Base-by-base conservation (phyloP, 2,797 vertebrate genomes). In the Mallotus villosus region DNA sequence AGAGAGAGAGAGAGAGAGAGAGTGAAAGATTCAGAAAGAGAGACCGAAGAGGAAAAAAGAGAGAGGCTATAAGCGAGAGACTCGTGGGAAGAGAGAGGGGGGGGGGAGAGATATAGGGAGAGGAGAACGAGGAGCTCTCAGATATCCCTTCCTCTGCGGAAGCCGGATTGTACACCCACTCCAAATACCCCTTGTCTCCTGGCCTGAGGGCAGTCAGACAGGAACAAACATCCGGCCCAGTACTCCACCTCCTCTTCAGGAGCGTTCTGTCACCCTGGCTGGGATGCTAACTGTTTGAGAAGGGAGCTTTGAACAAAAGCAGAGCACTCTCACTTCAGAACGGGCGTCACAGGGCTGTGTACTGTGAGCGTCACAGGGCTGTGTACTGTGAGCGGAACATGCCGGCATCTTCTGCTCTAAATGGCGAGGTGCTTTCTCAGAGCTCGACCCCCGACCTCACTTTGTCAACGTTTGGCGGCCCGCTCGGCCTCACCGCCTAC, bases 401-500 rank as follows among this genome's bases (percentile, higher is more conserved):
- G 3, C 27, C n/a, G 57, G 41, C n/a, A 46, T 66, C 32, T 32
- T 12, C 16, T 29, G 17, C 12, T 27, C 16, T 17, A 25, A 29
- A 67, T 8, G 3, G 25, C 49, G 25, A 37, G n/a, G 3, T 21
- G 53, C 21, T 68, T 68, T 37, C 0, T 4, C 29, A 21, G 27
- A 21, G 51, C 27, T 5, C 21, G 57, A 37, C 27, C 12, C 27
- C 12, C 2, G 1, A 51, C 49, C 49, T 4, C 49, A 32, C 59
- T 68, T 22, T 1, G 2, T 27, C 41, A 25, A 51, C 7, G 53
- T 25, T 14, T 21, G 21, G 16, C 27, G 7, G n/a, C 5, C 4
- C 34, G 5, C 51, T 55, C 4, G 27, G 60, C 60, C 17, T 32
- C 16, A 19, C 24, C 16, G 24, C 51, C 87, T 65, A 96, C 96